These are phyloP conservation scores for Agrochola lota DNA, from an alignment of 2,888 invertebrate species.

Conservation along the genomic window DNA sequence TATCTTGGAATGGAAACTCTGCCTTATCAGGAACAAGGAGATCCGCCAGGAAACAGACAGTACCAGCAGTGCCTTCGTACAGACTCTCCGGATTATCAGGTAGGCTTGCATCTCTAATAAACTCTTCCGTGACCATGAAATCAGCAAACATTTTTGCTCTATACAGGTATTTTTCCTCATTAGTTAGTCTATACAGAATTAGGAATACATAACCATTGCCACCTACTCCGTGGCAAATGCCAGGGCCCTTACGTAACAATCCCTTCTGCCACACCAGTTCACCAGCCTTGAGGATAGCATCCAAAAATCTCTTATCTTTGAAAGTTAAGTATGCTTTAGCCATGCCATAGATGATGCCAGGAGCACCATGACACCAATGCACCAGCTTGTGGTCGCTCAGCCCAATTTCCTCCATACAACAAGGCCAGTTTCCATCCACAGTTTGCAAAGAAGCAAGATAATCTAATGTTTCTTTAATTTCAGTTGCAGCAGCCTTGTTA, in stretches of 20 bases:
- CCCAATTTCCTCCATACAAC: conserved; percentile 93
- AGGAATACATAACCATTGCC: conserved; percentile 96
- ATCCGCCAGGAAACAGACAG: conserved; percentile 95
- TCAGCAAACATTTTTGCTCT: conserved; percentile 94
- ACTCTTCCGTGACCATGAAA: conserved; percentile 93
- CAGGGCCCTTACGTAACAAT: conserved; percentile 96
- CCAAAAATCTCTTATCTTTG: conserved; percentile 93
- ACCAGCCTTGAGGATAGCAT: conserved; percentile 92
- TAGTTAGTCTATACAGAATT: conserved; percentile 93
- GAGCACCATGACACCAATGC: conserved; percentile 98
- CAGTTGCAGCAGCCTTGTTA: conserved; percentile 88
- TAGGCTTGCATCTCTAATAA: conserved; percentile 92
- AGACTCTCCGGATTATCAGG: conserved; percentile 96
- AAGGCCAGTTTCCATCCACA: conserved; percentile 93
- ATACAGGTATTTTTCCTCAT: conserved; percentile 93
- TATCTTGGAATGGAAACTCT: conserved; percentile 96
- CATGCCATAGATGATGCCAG: conserved; percentile 95
- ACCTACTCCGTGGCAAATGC: conserved; percentile 96
- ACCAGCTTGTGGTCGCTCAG: conserved; percentile 92
- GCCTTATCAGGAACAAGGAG: conserved; percentile 93
- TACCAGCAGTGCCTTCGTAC: conserved; percentile 96
- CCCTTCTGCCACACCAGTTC: conserved; percentile 96
- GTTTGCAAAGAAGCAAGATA: conserved; percentile 92
- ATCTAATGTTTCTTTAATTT: conserved; percentile 92
- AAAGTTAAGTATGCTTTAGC: conserved; percentile 95